These are phyloP conservation scores for Drosophila peninsularis DNA, from an alignment of 2,888 invertebrate species.

Conservation along the genomic window DNA sequence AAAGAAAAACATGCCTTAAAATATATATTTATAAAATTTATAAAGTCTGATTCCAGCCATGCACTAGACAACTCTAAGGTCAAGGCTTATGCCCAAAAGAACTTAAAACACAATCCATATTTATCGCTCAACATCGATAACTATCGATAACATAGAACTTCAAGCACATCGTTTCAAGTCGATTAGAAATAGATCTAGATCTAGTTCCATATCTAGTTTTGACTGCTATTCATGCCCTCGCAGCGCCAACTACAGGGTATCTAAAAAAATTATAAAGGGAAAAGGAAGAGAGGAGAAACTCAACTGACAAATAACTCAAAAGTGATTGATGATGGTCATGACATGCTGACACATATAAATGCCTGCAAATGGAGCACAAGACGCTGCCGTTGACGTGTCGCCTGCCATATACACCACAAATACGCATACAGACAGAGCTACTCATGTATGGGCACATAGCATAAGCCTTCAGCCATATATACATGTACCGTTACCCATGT, in stretches of 20 bases:
- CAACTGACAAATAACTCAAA: slow-evolving; percentile 77
- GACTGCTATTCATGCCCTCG: not conserved
- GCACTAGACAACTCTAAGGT: not conserved
- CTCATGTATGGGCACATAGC: slow-evolving; percentile 5
- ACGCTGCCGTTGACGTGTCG: slow-evolving; percentile 66
- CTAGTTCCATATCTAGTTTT: not conserved
- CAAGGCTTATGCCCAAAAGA: not conserved
- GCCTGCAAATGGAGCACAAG: slow-evolving; percentile 71
- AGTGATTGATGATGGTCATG: slow-evolving; percentile 74
- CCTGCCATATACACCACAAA: slow-evolving; percentile 21
- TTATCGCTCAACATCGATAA: not conserved
- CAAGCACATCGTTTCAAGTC: not conserved
- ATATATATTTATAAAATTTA: not conserved
- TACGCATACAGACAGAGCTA: not conserved
- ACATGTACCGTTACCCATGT: slow-evolving; percentile 32
- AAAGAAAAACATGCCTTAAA: not conserved
- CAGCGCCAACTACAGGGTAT: not conserved
- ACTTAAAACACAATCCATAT: not conserved
- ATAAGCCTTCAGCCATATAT: slow-evolving; percentile 30
- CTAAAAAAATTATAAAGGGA: slow-evolving; percentile 1
- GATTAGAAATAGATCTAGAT: no score
- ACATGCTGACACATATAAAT: slow-evolving; percentile 79
- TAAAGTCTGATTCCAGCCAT: not conserved
- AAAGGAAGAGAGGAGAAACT: slow-evolving; percentile 26
- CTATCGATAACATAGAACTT: not conserved